Evolutionary conservation across 2,113 vertebrate genomes (phyloP), one percentile per base, ranked within the genome.

Genomic region (Lathamus discolor): DNA sequence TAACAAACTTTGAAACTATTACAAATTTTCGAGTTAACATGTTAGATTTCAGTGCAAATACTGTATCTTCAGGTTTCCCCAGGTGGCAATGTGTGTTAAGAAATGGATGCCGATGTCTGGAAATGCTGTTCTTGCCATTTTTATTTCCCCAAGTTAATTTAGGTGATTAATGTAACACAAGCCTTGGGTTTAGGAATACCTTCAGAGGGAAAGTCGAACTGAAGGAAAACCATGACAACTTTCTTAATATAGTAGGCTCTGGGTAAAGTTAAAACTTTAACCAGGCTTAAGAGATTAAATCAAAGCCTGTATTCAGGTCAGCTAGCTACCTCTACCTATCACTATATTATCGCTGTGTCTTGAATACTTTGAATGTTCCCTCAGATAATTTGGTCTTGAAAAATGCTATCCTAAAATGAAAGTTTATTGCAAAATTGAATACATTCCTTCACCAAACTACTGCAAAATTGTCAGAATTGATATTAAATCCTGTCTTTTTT

Each of bases 1-100:
- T 75, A 90, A 77, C 9, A 90, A 93, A 78, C 24, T 79, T 88
- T 13, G 72, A 84, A 93, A 52, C 33, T 14, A 15, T n/a, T 69
- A 12, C 67, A 31, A 84, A 24, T 85, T 93, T 96, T 94, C 43
- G 4, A 86, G 17, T 66, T 39, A 14, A 2, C 18, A 16, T 41
- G 37, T 64, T 67, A 86, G 25, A 80, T 64, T 95, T 72, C 62
- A 28, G n/a, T 90, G 68, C 61, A 86, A 93, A 73, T 85, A 92
- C 24, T 88, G 37, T 89, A 68, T 90, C 82, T 69, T 93, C 84
- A 72, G 51, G 88, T 91, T 96, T 97, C 92, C 69, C 95, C 79
- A 96, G 88, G 87, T 97, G 90, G 83, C 78, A 96, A 96, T 89
- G 54, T 90, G 51, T 92, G 62, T 94, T 94, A 94, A 96, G 86